phyloP scores from a whole-genome alignment of 2,888 invertebrate species.

The Drosophila percnosoma region DNA sequence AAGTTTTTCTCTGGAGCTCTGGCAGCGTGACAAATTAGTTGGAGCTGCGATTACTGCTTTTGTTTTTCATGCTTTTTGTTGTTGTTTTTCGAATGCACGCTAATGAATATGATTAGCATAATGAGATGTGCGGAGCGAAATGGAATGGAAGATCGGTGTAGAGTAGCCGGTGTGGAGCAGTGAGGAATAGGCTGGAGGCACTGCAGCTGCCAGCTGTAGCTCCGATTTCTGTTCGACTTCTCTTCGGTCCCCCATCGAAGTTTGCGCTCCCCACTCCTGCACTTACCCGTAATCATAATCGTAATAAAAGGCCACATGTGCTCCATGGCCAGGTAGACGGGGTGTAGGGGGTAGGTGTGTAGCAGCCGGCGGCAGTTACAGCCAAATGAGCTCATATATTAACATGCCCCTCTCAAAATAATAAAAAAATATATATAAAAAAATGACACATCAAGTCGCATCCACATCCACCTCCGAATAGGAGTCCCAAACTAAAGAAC shows the following conservation, averaged over 20 bases:
- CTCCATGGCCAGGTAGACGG: constrained; percentile 37
- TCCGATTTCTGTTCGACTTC: not conserved
- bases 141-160: constrained; percentile 21
- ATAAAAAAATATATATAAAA: not conserved
- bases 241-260: not conserved
- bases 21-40: constrained; percentile 72
- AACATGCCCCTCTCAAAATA: constrained; percentile 29
- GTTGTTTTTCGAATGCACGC: constrained; percentile 36
- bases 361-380: constrained; percentile 33
- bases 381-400: constrained; percentile 67
- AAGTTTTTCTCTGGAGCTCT: constrained; percentile 10
- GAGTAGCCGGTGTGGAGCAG: constrained; percentile 1
- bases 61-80: constrained; percentile 14
- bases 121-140: constrained; percentile 52
- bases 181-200: constrained; percentile 6
- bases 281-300: constrained; percentile 75
- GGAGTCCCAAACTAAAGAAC: constrained; percentile 8
- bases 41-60: constrained; percentile 15
- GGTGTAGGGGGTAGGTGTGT: not conserved
- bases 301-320: constrained; percentile 76
- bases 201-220: constrained; percentile 51
- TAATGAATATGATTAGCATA: constrained; percentile 79
- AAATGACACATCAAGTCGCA: constrained; percentile 24
- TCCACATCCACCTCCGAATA: not conserved
- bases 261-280: constrained; percentile 32